These are phyloP conservation scores for Lophochroa leadbeateri DNA, from an alignment of 2,113 vertebrate genomes.

Conservation along the genomic window DNA sequence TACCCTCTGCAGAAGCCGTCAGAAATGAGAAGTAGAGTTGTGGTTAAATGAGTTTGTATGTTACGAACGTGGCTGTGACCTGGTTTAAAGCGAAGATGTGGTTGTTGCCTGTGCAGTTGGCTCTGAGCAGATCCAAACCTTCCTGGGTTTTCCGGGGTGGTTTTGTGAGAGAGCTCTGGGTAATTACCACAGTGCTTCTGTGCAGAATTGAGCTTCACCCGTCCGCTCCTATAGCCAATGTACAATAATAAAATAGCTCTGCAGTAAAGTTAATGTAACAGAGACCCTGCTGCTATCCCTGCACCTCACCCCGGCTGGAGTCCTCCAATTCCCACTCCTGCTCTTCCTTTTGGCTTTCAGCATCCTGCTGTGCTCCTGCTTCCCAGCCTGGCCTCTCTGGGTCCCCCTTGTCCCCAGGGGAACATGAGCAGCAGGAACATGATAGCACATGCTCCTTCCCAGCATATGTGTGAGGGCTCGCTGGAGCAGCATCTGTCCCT, in stretches of 20 bases:
- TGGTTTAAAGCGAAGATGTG: not conserved
- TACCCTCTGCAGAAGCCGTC: not conserved
- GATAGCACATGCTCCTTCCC: not conserved
- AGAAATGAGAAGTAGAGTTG: not conserved
- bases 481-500: not conserved
- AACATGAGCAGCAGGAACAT: not conserved
- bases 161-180: not conserved
- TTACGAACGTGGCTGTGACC: not conserved
- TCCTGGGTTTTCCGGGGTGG: not conserved
- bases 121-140: not conserved
- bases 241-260: not conserved
- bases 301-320: fast-evolving
- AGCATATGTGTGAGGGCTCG: not conserved
- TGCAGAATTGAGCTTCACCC: not conserved
- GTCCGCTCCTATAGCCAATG: not conserved
- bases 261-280: not conserved
- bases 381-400: not conserved
- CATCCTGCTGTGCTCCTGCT: not conserved
- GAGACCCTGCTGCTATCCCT: not conserved
- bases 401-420: not conserved
- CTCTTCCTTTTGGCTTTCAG: not conserved
- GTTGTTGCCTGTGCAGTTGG: not conserved
- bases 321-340: not conserved
- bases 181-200: not conserved
- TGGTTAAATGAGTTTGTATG: not conserved